These are phyloP conservation scores for Apus apus DNA, from an alignment of 2,113 vertebrate genomes.

Conservation along the genomic window DNA sequence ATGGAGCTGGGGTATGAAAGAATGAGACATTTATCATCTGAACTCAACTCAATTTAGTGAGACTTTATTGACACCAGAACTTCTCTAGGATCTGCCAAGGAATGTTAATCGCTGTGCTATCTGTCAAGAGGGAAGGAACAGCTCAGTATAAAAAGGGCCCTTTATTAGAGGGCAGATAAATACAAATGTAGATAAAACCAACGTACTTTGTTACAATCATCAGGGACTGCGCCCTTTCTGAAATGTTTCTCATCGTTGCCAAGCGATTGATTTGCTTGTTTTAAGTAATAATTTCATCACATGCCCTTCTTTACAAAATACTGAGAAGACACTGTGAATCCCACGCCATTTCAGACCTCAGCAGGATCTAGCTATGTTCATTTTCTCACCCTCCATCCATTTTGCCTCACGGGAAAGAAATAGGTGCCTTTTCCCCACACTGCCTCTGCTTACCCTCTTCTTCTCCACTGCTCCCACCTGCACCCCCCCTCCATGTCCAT, in stretches of 20 bases:
- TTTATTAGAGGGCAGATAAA: conserved; percentile 36
- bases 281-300: not conserved
- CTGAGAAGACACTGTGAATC: not conserved
- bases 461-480: not conserved
- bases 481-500: not conserved
- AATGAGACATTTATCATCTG: conserved; percentile 37
- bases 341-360: not conserved
- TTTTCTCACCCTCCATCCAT: not conserved
- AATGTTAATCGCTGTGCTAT: conserved; percentile 56
- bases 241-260: not conserved
- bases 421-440: not conserved
- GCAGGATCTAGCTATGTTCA: not conserved
- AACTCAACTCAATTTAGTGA: conserved; percentile 38
- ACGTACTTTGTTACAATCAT: not conserved
- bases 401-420: not conserved
- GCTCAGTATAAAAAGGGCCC: not conserved
- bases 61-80: conserved; percentile 66
- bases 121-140: conserved; percentile 34
- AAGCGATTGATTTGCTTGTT: not conserved
- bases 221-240: not conserved
- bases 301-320: not conserved
- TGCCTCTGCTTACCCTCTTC: not conserved
- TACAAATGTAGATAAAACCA: conserved; percentile 18
- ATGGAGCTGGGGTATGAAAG: conserved; percentile 9
- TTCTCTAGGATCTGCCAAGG: conserved; percentile 49